Percentiles rank a stretch among this genome's conserved stretches.
Conservation (phyloP, 2,888 invertebrate genomes). For the Chymomyza procnemis region DNA sequence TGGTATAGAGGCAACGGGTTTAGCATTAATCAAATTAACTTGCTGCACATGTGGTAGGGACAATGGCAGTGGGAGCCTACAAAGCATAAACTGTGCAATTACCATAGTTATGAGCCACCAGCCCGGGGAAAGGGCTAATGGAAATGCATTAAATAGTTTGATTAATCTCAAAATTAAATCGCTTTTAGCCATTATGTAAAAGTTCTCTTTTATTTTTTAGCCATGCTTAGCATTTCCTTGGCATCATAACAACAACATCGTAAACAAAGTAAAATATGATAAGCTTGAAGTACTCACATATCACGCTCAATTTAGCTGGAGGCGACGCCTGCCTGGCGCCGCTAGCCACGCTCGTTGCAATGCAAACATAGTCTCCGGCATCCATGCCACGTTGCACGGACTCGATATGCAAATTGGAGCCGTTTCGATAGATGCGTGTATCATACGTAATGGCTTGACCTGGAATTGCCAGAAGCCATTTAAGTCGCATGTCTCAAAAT, state of each 20-base stretch:
- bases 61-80: constrained; percentile 10
- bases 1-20: background rate
- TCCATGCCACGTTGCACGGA: constrained; percentile 73
- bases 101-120: background rate
- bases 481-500: background rate
- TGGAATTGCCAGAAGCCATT: constrained; percentile 50
- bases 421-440: constrained; percentile 75
- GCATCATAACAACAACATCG: background rate
- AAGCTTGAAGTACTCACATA: constrained; percentile 73
- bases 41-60: constrained; percentile 16
- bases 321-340: constrained; percentile 79
- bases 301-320: constrained; percentile 76
- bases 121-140: background rate
- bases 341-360: constrained; percentile 76
- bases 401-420: constrained; percentile 77
- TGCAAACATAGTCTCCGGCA: constrained; percentile 77
- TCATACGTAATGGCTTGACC: constrained; percentile 75
- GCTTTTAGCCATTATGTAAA: background rate
- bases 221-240: background rate
- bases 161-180: background rate
- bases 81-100: background rate
- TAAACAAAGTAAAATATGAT: background rate
- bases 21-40: constrained; percentile 46
- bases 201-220: too few species aligned
- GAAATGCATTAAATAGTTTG: background rate